Base-by-base conservation (phyloP, 2,888 invertebrate genomes). In the Lasius fuliginosus region DNA sequence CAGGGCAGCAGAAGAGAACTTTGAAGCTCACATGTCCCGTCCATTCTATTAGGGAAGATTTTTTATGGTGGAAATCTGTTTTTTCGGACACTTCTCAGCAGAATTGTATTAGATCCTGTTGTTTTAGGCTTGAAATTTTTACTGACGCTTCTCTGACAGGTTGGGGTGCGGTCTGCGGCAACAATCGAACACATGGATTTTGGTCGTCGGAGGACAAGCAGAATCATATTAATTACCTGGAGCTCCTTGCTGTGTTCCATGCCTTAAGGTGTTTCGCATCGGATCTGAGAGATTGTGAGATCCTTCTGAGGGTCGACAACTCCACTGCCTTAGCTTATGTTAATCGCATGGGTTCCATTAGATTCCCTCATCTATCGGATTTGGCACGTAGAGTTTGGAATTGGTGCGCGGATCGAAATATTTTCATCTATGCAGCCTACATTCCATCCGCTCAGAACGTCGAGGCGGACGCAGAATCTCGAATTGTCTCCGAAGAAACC, bases 191-290 rank as follows among this genome's bases (percentile, higher is more conserved):
- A 1, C 68, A 75, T 27, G 68, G 49, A 0, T 83, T 75, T 11
- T 83, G 82, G 60, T 75, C 58, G 0, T 0, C n/a, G 1, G 49
- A 49, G 6, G 49, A 75, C 0, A 75, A 68, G 58, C 30, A 3
- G 0, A n/a, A 68, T 8, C 75, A 83, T 49, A 83, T 83, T 1
- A 83, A 83, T 9, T 58, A 46, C 6, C 36, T 68, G 1, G 60
- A 83, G 15, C 15, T 83, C 0, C 9, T 62, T 5, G 76, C 76
- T 1, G 68, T 36, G 1, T 49, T 62, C 0, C n/a, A 49, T 15
- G 76, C 33, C 0, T 9, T 83, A 3, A 69, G 49, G 33, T 68
- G 40, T 18, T 76, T 83, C 1, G 68, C 69, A 3, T 60, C 30
- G 1, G 8, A 30, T 42, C 9, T 42, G 1, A 11, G 1, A 3